A percentile compares a stretch with the other conserved stretches of the same genome.
Evolutionary conservation across 1,140 invertebrate genomes (phyloP).

Genomic region (Andricus grossulariae): DNA sequence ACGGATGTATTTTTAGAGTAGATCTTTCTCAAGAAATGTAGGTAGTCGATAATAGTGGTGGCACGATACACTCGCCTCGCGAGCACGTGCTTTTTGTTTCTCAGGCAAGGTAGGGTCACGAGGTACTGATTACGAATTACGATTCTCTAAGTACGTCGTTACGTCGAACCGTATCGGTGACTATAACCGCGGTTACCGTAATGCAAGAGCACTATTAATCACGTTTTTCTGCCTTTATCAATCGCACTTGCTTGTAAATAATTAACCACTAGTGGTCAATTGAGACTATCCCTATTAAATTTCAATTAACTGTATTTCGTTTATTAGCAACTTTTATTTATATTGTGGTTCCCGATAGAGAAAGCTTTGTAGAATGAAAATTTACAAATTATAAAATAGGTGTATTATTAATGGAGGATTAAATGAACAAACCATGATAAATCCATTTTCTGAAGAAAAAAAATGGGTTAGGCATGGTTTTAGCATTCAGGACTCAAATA

Average conservation of each 20-base stretch:
- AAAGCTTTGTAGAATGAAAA: too few relatives aligned
- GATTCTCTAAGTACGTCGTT: constrained; percentile 1
- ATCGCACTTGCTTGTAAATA: background rate
- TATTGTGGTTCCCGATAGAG: too few relatives aligned
- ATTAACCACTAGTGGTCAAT: too few relatives aligned
- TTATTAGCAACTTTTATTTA: too few relatives aligned
- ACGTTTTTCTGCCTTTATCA: background rate
- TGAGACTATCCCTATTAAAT: too few relatives aligned
- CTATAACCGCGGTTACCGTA: constrained; percentile 8
- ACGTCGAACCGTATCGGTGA: background rate
- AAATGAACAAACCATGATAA: too few relatives aligned
- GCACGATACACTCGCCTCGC: background rate
- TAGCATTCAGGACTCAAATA: too few relatives aligned
- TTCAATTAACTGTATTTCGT: too few relatives aligned
- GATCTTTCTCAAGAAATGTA: constrained; percentile 13
- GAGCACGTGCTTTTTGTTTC: constrained; percentile 23
- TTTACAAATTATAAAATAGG: too few relatives aligned
- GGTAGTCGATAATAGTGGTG: constrained; percentile 3
- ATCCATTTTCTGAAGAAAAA: too few relatives aligned
- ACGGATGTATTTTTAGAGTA: constrained; percentile 22
- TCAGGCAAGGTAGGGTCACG: constrained; percentile 6
- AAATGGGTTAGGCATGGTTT: too few relatives aligned
- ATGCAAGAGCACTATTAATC: background rate
- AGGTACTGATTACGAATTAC: constrained; percentile 13
- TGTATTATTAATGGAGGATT: too few relatives aligned